phyloP scores from a whole-genome alignment of 2,797 vertebrate species.

The Antennarius maculatus region DNA sequence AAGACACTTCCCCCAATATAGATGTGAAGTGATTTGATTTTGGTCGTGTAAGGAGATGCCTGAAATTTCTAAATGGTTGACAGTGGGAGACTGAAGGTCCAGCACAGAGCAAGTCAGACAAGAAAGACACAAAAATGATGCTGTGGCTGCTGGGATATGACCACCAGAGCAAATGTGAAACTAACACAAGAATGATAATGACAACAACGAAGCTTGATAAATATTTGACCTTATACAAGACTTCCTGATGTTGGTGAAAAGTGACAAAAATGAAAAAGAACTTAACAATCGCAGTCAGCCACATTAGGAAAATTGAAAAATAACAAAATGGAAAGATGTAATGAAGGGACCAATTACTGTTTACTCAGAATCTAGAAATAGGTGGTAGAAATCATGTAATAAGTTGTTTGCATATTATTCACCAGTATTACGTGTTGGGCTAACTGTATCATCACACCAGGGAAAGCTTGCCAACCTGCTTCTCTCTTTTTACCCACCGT shows the following conservation, averaged over 20 bases:
- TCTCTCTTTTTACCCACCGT: conserved; percentile 42
- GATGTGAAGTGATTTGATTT: conserved; percentile 28
- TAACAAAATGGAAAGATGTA: background rate
- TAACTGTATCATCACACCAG: conserved; percentile 22
- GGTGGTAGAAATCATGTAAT: conserved; percentile 5
- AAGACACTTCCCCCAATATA: conserved; percentile 28
- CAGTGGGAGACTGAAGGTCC: conserved; percentile 9
- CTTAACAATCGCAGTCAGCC: background rate
- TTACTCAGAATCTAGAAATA: conserved; percentile 22
- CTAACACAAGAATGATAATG: background rate
- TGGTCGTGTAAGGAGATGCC: conserved; percentile 28
- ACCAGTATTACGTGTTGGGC: conserved; percentile 35
- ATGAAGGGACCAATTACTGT: background rate
- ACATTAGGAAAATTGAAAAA: background rate
- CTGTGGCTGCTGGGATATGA: background rate
- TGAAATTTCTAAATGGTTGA: conserved; percentile 23
- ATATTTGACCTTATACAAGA: conserved; percentile 37
- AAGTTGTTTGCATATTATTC: conserved; percentile 24
- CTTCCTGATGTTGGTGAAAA: conserved; percentile 4
- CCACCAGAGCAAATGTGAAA: background rate
- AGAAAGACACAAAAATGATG: conserved; percentile 7
- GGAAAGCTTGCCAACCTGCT: conserved; percentile 41
- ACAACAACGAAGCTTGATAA: conserved; percentile 14
- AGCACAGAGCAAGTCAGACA: conserved; percentile 10
- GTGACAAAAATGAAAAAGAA: background rate